phyloP scores from a whole-genome alignment of 2,888 invertebrate genomes.

The Drosophila rellima region DNA sequence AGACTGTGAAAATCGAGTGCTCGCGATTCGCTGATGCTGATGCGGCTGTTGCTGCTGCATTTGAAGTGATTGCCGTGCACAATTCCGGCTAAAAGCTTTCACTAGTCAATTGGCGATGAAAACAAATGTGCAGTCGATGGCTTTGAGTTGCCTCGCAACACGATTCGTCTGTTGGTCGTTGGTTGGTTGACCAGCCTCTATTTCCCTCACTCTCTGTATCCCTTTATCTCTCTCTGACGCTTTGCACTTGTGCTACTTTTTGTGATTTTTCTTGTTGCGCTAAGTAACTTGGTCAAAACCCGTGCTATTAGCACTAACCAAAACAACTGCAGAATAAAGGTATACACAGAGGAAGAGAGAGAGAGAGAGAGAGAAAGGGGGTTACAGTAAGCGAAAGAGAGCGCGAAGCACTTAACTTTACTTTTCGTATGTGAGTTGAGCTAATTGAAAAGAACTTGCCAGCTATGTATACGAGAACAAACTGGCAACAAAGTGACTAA shows the following conservation, averaged over 20 bases:
- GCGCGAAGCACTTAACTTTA: conserved; percentile 56
- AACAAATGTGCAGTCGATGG: conserved; percentile 54
- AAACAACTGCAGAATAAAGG: conserved; percentile 34
- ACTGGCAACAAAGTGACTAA: conserved; percentile 48
- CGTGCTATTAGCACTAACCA: conserved; percentile 23
- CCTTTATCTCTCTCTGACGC: not conserved
- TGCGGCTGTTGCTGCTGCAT: conserved; percentile 30
- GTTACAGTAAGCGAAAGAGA: not conserved
- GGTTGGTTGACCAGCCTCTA: conserved; percentile 32
- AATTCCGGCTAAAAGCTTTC: conserved; percentile 76
- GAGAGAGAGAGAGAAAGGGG: not conserved
- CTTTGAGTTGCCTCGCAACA: conserved; percentile 24
- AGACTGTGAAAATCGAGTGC: conserved; percentile 19
- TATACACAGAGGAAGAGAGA: conserved; percentile 18
- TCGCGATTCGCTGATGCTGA: conserved; percentile 21
- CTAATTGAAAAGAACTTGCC: conserved; percentile 77
- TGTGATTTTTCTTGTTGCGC: conserved; percentile 19
- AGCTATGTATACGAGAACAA: conserved; percentile 26
- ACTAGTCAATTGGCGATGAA: conserved; percentile 73
- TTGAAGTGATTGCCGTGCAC: conserved; percentile 70
- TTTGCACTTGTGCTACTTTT: conserved; percentile 6
- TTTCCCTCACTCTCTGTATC: not conserved
- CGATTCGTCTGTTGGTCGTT: conserved; percentile 3
- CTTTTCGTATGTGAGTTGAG: conserved; percentile 45
- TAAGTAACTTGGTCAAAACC: conserved; percentile 46